Percentiles rank a stretch among this genome's conserved stretches.
phyloP scores from a whole-genome alignment of 30 jellyfish, hydroid and myxozoan species.

The Pseudorhiza aurosa region DNA sequence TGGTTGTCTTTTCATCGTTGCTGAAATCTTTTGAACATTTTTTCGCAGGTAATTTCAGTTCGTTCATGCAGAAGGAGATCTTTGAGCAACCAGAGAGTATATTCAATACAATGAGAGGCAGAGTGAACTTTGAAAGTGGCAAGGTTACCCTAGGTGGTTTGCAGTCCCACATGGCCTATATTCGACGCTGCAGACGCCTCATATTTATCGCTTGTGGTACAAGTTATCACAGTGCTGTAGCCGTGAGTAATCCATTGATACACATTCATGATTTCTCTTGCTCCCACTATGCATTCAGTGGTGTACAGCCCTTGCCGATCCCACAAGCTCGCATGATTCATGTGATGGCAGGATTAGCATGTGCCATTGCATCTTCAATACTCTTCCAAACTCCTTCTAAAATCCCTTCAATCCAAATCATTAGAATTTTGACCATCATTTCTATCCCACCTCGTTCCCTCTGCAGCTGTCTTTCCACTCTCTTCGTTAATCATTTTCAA shows the following conservation, averaged over 20 bases:
- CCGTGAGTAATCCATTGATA: slow-evolving; percentile 68
- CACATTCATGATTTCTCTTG: too few relatives aligned
- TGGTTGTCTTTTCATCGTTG: background rate
- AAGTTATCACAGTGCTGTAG: slow-evolving; percentile 98
- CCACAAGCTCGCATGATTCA: too few relatives aligned
- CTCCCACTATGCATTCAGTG: too few relatives aligned
- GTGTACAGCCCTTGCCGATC: too few relatives aligned
- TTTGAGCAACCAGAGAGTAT: slow-evolving; percentile 99
- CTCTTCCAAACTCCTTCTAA: too few relatives aligned
- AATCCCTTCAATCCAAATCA: too few relatives aligned
- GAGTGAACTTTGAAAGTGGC: slow-evolving; percentile 87
- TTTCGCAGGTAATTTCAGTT: slow-evolving; percentile 79
- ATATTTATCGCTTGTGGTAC: slow-evolving; percentile 99
- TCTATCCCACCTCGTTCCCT: too few relatives aligned
- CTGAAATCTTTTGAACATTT: background rate
- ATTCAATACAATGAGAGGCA: slow-evolving; percentile 97
- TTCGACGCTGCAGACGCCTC: slow-evolving; percentile 93
- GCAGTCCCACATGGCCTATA: slow-evolving; percentile 93
- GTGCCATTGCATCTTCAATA: too few relatives aligned
- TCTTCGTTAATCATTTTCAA: too few relatives aligned
- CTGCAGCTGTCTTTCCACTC: too few relatives aligned
- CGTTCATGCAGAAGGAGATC: slow-evolving; percentile 99
- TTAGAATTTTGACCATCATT: too few relatives aligned
- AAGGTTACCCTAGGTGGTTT: slow-evolving; percentile 93
- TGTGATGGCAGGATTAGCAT: too few relatives aligned